These are phyloP conservation scores for Eupelmus urozonus DNA, from an alignment of 2,888 invertebrate species.

Conservation along the genomic window DNA sequence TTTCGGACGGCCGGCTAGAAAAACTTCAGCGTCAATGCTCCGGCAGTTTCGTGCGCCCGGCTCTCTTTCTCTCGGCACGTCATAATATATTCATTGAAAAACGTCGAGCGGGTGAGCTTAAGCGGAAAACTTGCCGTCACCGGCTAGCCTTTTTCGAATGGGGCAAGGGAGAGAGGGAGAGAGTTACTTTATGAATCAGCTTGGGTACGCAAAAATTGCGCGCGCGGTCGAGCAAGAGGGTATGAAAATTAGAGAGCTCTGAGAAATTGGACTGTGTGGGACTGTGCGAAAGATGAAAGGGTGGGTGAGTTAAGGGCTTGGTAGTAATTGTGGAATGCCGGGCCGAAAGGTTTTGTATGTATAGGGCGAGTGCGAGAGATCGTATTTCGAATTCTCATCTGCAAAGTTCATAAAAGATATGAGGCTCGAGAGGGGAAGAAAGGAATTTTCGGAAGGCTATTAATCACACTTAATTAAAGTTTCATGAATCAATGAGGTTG, in stretches of 20 bases:
- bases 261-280: conserved; percentile 14
- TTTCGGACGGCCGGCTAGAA: conserved; percentile 2
- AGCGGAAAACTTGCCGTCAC: conserved; percentile 25
- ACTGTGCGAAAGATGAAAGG: not conserved
- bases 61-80: not conserved
- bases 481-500: conserved; percentile 37
- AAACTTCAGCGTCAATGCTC: not conserved
- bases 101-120: conserved; percentile 22
- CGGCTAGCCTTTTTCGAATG: not conserved
- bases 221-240: not conserved
- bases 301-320: not conserved
- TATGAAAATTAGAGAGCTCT: conserved; percentile 36
- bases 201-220: conserved; percentile 12
- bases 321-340: conserved; percentile 36
- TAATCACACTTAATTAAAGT: conserved; percentile 49
- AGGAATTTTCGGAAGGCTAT: conserved; percentile 36
- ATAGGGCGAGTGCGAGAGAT: conserved; percentile 8
- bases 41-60: not conserved
- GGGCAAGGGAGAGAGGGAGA: too few species aligned
- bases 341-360: conserved; percentile 16
- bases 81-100: conserved; percentile 53
- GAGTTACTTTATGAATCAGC: not conserved
- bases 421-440: conserved; percentile 14
- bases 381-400: conserved; percentile 43
- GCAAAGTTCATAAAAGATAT: conserved; percentile 27